Percentiles rank a stretch among this genome's conserved stretches.
phyloP scores from a whole-genome alignment of 2,113 vertebrate species.

The Eulemur rufifrons region DNA sequence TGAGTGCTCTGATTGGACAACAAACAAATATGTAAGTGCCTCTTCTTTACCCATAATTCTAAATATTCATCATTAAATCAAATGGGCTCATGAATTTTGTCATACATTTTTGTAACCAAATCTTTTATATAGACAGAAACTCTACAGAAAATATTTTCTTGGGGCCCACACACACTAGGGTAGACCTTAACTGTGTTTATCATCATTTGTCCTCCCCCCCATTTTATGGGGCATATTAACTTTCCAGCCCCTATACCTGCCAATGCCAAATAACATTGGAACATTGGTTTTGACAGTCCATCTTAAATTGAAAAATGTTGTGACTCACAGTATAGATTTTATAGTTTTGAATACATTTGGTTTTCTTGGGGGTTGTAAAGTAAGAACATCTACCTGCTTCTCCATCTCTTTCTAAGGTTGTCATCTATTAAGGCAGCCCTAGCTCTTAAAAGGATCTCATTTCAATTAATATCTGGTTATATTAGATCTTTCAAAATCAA shows the following conservation, averaged over 20 bases:
- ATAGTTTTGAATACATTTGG: background rate
- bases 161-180: background rate
- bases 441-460: slow-evolving; percentile 9
- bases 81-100: background rate
- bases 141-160: background rate
- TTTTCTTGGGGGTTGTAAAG: background rate
- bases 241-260: background rate
- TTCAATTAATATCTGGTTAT: slow-evolving; percentile 3
- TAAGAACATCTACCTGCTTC: background rate
- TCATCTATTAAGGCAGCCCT: slow-evolving; percentile 15
- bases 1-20: background rate
- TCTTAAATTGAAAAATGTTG: slow-evolving; percentile 44
- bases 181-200: background rate
- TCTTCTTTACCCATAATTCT: background rate
- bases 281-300: background rate
- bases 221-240: background rate
- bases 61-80: slow-evolving; percentile 44
- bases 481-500: slow-evolving; percentile 55
- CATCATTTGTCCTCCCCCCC: background rate
- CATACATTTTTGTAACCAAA: background rate
- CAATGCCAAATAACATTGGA: slow-evolving; percentile 21
- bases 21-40: background rate
- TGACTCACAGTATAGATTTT: slow-evolving; percentile 27
- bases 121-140: background rate
- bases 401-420: background rate